Base-by-base conservation (phyloP, 2,797 vertebrate species). In the Malurus leucopterus region DNA sequence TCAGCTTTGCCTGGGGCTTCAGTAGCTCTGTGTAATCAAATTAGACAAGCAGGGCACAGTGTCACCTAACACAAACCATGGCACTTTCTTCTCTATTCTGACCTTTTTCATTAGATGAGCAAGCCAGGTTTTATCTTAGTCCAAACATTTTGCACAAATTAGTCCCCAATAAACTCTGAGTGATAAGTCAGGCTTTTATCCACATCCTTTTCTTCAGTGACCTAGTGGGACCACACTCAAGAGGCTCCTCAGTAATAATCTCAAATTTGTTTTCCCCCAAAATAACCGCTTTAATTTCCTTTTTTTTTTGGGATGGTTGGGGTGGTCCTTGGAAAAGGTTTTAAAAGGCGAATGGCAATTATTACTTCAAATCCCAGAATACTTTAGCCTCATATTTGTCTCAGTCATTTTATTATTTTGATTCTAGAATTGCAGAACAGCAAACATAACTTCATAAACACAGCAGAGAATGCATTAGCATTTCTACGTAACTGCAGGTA, bases 11-110 rank as follows among this genome's bases (percentile, higher is more conserved):
- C 96, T 46, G 92, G 93, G 97, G 97, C 97, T 96, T 95, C 93
- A 85, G 94, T 93, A 95, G 91, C 92, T 96, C 95, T 97, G 93
- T 96, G 97, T 97, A 98, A 98, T 98, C 97, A 97, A 97, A 97
- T 97, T 96, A 97, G 97, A 98, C 97, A 98, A 97, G 96, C 91
- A 96, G 97, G 96, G 96, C 97, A 97, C 92, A 96, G 96, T 96
- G 97, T 97, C 97, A 97, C 95, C 95, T 96, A 96, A 97, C 95
- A 97, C 91, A 97, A 96, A 96, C 96, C 97, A 97, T 95, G 93
- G 91, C 90, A 97, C 96, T 97, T 97, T 96, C 94, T 95, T 96
- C 95, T 95, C 86, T 88, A 58, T 92, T 96, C 67, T 95, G 91
- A 97, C 94, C 95, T 95, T 95, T 96, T 91, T 93, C 92, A 95